Conservation (phyloP, 2,113 vertebrate species). For the Muntiacus reevesi region DNA sequence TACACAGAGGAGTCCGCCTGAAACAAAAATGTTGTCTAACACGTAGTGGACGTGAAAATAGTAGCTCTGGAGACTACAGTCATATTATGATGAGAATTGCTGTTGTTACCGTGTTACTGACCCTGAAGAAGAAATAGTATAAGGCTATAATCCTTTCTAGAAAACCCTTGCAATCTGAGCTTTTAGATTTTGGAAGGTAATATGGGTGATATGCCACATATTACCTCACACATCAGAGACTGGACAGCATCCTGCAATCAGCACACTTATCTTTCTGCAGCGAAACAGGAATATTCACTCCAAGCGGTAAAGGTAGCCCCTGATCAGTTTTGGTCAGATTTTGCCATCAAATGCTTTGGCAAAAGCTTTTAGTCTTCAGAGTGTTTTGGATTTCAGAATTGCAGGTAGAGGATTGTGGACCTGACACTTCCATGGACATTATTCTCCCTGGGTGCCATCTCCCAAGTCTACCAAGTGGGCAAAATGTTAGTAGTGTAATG, state of each 20-base stretch:
- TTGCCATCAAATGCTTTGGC: neutral
- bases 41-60: neutral
- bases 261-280: neutral
- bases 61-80: neutral
- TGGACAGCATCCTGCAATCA: neutral
- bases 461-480: neutral
- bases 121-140: neutral
- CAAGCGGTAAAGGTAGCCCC: neutral
- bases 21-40: neutral
- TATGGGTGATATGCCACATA: neutral
- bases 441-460: neutral
- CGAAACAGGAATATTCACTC: neutral
- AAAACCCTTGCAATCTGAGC: neutral
- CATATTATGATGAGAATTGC: neutral
- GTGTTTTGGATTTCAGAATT: neutral
- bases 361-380: neutral
- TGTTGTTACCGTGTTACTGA: neutral
- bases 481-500: neutral
- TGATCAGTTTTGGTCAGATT: neutral
- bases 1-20: neutral
- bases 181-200: neutral
- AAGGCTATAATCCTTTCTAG: neutral
- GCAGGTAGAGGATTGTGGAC: neutral
- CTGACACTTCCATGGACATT: neutral
- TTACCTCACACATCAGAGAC: neutral